phyloP scores from a whole-genome alignment of 2,113 vertebrate species.

The Zosterops lateralis region DNA sequence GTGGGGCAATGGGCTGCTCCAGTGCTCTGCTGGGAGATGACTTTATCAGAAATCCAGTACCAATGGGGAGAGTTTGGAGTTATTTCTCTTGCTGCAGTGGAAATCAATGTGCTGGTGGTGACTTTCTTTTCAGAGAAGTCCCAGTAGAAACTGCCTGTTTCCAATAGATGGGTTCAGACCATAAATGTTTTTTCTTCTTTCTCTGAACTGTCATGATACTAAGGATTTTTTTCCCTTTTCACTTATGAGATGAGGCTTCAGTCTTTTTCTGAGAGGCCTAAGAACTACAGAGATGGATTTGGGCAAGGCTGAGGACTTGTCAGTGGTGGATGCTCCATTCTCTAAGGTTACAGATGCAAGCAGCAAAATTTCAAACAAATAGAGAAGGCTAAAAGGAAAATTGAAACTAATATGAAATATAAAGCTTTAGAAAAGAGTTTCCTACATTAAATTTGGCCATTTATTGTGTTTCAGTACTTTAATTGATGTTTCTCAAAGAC shows the following conservation, averaged over 20 bases:
- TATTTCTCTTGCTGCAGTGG: not conserved
- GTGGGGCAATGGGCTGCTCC: not conserved
- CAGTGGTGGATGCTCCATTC: not conserved
- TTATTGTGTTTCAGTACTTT: not conserved
- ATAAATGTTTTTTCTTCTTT: not conserved
- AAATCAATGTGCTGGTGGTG: not conserved
- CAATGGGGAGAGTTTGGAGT: not conserved
- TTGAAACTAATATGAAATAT: not conserved
- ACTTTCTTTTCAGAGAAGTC: not conserved
- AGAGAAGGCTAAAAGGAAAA: not conserved
- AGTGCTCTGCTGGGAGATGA: not conserved
- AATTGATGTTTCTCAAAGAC: not conserved
- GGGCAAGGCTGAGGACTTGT: not conserved
- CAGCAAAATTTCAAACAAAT: not conserved
- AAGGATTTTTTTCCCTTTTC: not conserved
- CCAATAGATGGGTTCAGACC: not conserved
- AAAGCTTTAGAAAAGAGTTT: not conserved
- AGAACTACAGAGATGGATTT: not conserved
- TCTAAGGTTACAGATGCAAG: not conserved
- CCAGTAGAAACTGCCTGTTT: not conserved
- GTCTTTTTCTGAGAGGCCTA: not conserved
- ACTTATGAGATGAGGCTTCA: not conserved
- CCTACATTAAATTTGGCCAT: not conserved
- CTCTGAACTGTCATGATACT: not conserved
- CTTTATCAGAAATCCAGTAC: not conserved